Percentiles rank a stretch among this genome's conserved stretches.
Evolutionary conservation across 2,113 vertebrate genomes (phyloP).

Genomic region (Natator depressus): DNA sequence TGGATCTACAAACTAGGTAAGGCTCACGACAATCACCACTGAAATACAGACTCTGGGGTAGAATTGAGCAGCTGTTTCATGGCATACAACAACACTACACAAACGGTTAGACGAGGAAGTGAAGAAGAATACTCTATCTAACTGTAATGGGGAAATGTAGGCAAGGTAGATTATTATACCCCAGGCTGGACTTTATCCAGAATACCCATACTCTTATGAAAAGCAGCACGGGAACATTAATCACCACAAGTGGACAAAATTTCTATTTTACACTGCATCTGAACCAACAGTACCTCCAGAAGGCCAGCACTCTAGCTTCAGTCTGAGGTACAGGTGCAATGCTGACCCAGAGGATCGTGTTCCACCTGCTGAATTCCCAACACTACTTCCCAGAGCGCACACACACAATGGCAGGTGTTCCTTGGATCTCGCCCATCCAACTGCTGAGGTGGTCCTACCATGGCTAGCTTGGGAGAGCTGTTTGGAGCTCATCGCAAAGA

Average conservation of each 20-base stretch:
- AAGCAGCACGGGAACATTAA: not conserved
- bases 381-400: not conserved
- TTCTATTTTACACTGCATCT: not conserved
- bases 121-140: not conserved
- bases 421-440: not conserved
- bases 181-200: not conserved
- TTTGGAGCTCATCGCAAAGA: not conserved
- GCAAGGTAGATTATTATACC: not conserved
- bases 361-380: not conserved
- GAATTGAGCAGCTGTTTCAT: not conserved
- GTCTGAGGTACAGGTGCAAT: not conserved
- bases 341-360: not conserved
- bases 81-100: not conserved
- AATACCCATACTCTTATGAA: not conserved
- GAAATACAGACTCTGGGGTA: not conserved
- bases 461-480: not conserved
- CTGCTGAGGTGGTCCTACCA: not conserved
- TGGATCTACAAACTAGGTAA: not conserved
- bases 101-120: not conserved
- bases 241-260: not conserved
- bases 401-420: not conserved
- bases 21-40: not conserved
- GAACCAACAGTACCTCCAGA: not conserved
- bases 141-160: not conserved
- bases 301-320: constrained; percentile 15